Evolutionary conservation across 2,113 vertebrate species (phyloP).

Genomic region (Microcebus jonahi): DNA sequence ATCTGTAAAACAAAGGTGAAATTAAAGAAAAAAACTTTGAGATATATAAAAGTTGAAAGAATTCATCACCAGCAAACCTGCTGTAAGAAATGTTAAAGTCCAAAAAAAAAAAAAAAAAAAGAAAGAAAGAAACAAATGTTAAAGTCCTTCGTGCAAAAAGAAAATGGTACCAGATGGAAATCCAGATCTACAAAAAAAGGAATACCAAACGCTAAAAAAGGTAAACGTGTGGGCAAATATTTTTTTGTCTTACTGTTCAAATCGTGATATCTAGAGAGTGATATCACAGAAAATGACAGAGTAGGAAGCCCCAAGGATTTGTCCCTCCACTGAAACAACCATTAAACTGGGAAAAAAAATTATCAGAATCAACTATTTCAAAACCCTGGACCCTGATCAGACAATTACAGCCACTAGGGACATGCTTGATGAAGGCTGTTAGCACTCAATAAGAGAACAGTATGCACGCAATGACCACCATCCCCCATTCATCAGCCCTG

Average conservation of each 20-base stretch:
- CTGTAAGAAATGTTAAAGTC: background rate
- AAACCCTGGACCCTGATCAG: background rate
- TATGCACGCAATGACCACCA: background rate
- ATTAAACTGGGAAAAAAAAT: background rate
- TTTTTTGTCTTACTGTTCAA: background rate
- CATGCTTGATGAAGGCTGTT: background rate
- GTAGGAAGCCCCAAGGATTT: background rate
- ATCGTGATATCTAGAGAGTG: background rate
- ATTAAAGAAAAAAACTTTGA: background rate
- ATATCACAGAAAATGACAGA: background rate
- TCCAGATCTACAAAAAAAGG: background rate
- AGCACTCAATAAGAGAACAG: background rate
- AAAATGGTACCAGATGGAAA: background rate
- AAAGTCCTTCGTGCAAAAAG: background rate
- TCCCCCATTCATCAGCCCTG: background rate
- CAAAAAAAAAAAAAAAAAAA: no score
- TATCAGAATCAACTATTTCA: background rate
- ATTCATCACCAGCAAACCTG: background rate
- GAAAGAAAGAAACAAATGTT: background rate
- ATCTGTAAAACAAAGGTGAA: constrained; percentile 18
- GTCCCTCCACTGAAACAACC: background rate
- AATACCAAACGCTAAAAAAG: background rate
- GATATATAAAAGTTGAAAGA: background rate
- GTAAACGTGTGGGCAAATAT: background rate
- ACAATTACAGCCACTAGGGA: background rate